A percentile compares a stretch with the other conserved stretches of the same genome.
Conservation (phyloP, 1,140 invertebrate genomes). For the Philopotamus ludificatus region DNA sequence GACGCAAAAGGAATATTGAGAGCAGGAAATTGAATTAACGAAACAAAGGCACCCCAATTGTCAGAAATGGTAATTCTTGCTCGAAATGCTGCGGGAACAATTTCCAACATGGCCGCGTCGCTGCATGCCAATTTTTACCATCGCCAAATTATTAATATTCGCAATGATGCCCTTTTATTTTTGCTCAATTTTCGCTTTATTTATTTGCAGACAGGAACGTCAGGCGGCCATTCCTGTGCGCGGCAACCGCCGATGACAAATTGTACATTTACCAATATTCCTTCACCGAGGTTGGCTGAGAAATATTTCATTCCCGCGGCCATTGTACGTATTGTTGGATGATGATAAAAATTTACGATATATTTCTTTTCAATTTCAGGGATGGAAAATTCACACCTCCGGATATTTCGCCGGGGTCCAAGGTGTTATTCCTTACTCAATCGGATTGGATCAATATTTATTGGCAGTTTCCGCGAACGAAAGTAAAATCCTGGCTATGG, state of each 20-base stretch:
- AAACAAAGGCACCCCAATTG: conserved; percentile 7
- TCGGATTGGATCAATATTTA: conserved; percentile 21
- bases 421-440: conserved; percentile 19
- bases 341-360: neutral
- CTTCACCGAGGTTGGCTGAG: conserved; percentile 20
- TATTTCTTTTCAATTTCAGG: conserved; percentile 22
- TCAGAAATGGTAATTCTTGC: neutral
- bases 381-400: conserved; percentile 25
- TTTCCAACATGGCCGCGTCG: neutral
- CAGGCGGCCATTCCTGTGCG: conserved; percentile 17
- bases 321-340: neutral
- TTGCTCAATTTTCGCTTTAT: neutral
- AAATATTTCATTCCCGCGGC: neutral
- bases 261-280: conserved; percentile 31
- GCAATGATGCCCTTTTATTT: conserved; percentile 3
- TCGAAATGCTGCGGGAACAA: neutral
- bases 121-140: neutral
- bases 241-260: conserved; percentile 20
- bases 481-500: conserved; percentile 14
- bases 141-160: neutral
- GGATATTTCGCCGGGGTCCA: conserved; percentile 24
- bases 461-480: conserved; percentile 12
- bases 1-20: neutral
- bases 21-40: conserved; percentile 3
- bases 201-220: conserved; percentile 16